Conservation (phyloP, 2,113 vertebrate species). For the Bettongia penicillata region DNA sequence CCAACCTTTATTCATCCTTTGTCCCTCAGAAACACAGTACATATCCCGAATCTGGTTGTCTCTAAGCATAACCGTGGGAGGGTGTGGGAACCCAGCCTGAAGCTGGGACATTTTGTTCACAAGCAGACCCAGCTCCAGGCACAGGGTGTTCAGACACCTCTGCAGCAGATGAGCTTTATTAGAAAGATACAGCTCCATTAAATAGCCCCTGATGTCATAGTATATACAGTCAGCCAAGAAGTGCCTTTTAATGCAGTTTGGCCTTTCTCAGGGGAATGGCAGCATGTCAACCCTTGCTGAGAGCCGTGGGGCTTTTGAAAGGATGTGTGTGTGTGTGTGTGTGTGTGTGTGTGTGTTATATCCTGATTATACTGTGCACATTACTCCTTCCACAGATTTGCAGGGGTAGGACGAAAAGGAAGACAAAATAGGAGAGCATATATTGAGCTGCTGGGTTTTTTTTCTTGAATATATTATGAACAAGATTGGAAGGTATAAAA, state of each 20-base stretch:
- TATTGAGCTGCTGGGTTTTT: not conserved
- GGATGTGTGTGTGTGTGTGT: not conserved
- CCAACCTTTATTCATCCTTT: not conserved
- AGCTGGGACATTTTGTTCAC: not conserved
- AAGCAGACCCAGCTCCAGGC: not conserved
- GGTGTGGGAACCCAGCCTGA: fast-evolving
- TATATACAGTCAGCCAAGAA: not conserved
- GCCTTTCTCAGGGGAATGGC: not conserved
- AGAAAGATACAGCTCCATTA: fast-evolving
- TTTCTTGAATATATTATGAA: not conserved
- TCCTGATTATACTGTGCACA: not conserved
- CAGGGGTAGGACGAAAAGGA: not conserved
- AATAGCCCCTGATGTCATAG: not conserved
- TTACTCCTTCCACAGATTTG: not conserved
- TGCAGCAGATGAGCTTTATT: not conserved
- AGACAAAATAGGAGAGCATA: not conserved
- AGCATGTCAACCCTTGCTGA: not conserved
- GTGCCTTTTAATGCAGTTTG: not conserved
- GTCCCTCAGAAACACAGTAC: fast-evolving
- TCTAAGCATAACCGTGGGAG: not conserved
- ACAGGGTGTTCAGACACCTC: fast-evolving
- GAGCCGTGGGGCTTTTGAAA: not conserved
- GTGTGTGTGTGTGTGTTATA: not conserved
- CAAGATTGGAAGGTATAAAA: not conserved
- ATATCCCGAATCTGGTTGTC: no score